Evolutionary conservation across 2,888 invertebrate genomes (phyloP).

Genomic region (Luperina testacea): DNA sequence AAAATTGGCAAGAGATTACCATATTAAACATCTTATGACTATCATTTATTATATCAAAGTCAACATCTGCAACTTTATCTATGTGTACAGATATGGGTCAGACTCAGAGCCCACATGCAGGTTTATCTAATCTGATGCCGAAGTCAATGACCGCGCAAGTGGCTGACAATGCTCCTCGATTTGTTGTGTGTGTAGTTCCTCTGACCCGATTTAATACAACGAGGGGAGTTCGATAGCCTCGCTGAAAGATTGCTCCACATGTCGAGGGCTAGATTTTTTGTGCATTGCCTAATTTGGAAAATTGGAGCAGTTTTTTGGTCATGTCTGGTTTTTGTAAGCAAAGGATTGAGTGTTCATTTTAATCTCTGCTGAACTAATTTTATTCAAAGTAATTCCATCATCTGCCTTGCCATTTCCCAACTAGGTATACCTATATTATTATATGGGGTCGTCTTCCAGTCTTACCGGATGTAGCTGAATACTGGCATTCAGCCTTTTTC

Average conservation of each 20-base stretch:
- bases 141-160: slow-evolving; percentile 60
- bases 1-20: not conserved
- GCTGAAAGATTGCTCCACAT: slow-evolving; percentile 16
- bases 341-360: not conserved
- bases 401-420: not conserved
- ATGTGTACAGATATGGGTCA: slow-evolving; percentile 53
- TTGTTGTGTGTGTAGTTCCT: slow-evolving; percentile 35
- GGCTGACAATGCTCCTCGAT: slow-evolving; percentile 56
- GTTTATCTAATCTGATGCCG: slow-evolving; percentile 62
- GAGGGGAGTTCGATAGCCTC: slow-evolving; percentile 43
- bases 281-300: not conserved
- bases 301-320: slow-evolving; percentile 11
- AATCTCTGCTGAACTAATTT: not conserved
- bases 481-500: too few relatives aligned
- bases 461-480: too few relatives aligned
- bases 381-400: not conserved
- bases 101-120: slow-evolving; percentile 46
- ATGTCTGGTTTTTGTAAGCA: not conserved
- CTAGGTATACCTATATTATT: not conserved
- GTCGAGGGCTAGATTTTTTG: slow-evolving; percentile 14
- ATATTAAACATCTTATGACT: not conserved
- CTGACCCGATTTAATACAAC: slow-evolving; percentile 38
- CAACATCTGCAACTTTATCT: slow-evolving; percentile 53
- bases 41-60: slow-evolving; percentile 7
- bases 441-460: too few relatives aligned